These are phyloP conservation scores for Gnathonemus longibarbis DNA, from an alignment of 2,113 vertebrate genomes.

Conservation along the genomic window DNA sequence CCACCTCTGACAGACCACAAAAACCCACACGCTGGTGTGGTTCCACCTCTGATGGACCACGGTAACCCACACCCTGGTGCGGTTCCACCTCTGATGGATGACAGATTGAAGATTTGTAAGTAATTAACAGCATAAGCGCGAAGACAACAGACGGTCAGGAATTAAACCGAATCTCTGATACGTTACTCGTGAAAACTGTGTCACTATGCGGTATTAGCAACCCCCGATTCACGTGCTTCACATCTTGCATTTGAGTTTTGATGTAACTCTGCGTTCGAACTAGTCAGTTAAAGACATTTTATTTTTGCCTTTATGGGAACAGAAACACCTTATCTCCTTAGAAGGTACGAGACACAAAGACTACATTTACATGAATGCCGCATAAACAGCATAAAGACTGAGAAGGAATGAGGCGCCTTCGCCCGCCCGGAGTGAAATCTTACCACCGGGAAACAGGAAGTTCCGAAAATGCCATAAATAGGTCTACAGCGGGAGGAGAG, in stretches of 20 bases:
- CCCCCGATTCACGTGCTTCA: background rate
- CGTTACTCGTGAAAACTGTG: constrained; percentile 4
- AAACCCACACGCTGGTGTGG: no score
- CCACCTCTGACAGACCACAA: background rate
- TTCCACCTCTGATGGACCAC: background rate
- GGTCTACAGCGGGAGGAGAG: background rate
- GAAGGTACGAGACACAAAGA: background rate
- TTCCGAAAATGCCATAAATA: background rate
- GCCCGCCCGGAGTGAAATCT: background rate
- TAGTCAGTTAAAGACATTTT: background rate
- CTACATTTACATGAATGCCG: background rate
- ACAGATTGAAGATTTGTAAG: background rate
- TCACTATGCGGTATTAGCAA: background rate
- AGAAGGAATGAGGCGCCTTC: background rate
- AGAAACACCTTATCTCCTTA: background rate
- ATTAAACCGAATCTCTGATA: background rate
- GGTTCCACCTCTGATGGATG: background rate
- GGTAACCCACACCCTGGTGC: background rate
- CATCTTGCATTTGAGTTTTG: background rate
- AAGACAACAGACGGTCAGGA: constrained; percentile 5
- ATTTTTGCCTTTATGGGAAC: background rate
- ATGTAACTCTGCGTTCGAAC: background rate
- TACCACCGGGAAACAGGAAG: constrained; percentile 4
- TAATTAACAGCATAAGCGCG: background rate
- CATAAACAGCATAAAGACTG: background rate